Evolutionary conservation across 1,140 invertebrate genomes (phyloP), one percentile per base, ranked within the genome.

Genomic region (Drosophila watanabei): DNA sequence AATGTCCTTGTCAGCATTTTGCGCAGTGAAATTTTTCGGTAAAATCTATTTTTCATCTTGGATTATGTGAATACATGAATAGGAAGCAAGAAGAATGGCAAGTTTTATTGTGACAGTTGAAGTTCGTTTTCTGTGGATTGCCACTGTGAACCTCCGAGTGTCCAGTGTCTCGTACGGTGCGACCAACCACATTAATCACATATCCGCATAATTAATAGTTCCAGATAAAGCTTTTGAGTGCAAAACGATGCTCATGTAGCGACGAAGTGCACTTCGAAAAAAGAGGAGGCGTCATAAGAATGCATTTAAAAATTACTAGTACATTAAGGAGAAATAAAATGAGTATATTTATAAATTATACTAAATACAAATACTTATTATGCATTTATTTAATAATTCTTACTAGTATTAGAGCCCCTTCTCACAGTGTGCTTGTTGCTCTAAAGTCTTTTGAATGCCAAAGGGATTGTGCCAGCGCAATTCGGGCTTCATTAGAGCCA

Each of bases 61-160:
- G 85, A 89, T 89, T 89, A 89, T 89, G 85, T 66, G 85, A 89
- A 89, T 89, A 82, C 85, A 89, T 90, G 85, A 89, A 89, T 90
- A 70, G 75, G 62, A 75, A 82, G 68, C 57, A 57, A 64, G 61
- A 72, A 82, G 60, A 79, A 79, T 71, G 75, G 66, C 71, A 85
- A 84, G 79, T 89, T 90, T 88, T 89, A 89, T 89, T 89, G 85
- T 90, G 81, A 79, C 86, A 82, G 85, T 85, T 85, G 78, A 71
- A 72, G 81, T 73, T 81, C 62, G 73, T 68, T 79, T 79, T 45
- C 70, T 71, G 49, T 46, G 33, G 49, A 68, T 16, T 51, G 41
- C 30, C 52, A 24, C 41, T 57, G 32, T 16, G 18, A 32, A 46
- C 63, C 73, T 35, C 28, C 11, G 51, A 45, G 13, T 56, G 48